Evolutionary conservation across 2,113 vertebrate genomes (phyloP).

Genomic region (Gymnobelideus leadbeateri): DNA sequence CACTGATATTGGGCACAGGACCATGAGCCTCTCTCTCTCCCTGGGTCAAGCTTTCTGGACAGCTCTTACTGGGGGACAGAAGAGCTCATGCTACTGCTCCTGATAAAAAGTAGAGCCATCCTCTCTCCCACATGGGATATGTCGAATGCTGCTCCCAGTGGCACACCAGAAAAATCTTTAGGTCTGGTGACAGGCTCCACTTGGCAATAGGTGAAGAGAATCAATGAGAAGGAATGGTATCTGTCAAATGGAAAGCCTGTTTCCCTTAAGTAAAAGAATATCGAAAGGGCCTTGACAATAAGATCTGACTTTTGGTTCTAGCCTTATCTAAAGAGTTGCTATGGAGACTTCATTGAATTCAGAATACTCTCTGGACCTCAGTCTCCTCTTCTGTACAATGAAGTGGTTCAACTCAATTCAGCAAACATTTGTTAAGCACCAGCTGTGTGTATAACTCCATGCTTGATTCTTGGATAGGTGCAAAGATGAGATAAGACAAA

Average conservation of each 20-base stretch:
- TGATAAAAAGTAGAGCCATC: neutral
- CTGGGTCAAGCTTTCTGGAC: neutral
- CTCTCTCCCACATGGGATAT: neutral
- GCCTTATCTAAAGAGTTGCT: neutral
- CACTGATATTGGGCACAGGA: neutral
- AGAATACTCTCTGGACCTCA: neutral
- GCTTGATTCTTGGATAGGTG: neutral
- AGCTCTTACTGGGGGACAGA: neutral
- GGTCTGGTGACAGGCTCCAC: neutral
- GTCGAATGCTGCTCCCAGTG: neutral
- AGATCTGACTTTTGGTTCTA: neutral
- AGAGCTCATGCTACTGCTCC: neutral
- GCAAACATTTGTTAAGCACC: neutral
- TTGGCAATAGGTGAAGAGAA: neutral
- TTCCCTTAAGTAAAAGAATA: neutral
- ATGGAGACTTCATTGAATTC: neutral
- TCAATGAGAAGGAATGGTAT: neutral
- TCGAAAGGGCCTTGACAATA: neutral
- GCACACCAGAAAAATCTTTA: neutral
- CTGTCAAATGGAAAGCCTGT: neutral
- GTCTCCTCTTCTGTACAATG: neutral
- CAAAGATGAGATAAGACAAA: neutral
- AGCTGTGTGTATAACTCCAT: neutral
- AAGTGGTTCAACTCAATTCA: neutral
- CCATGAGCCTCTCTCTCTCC: neutral